Conservation (phyloP, 2,113 vertebrate genomes). For the Peromyscus polionotus region DNA sequence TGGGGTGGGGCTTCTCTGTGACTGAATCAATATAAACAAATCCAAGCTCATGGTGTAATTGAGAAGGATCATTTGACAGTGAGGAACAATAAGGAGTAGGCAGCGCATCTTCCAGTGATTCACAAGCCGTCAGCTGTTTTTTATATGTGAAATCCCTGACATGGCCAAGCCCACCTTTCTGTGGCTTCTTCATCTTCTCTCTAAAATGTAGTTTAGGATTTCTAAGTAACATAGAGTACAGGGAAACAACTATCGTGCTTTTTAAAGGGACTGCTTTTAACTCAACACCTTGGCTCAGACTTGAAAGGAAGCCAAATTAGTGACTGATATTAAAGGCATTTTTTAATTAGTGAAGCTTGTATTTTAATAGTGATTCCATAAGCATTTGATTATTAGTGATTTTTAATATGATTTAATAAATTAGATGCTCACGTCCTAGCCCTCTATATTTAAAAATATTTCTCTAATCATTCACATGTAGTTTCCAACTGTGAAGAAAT, state of each 20-base stretch:
- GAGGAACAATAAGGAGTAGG: background rate
- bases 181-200: background rate
- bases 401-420: conserved; percentile 54
- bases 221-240: background rate
- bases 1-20: background rate
- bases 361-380: background rate
- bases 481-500: conserved; percentile 52
- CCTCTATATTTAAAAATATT: conserved; percentile 29
- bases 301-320: conserved; percentile 30
- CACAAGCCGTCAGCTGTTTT: background rate
- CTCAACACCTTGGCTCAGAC: background rate
- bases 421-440: background rate
- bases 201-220: background rate
- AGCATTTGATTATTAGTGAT: background rate
- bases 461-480: conserved; percentile 38
- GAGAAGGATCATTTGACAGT: background rate
- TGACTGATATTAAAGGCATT: background rate
- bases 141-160: background rate
- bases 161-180: background rate
- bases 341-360: background rate
- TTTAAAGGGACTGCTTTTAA: conserved; percentile 15
- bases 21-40: conserved; percentile 3
- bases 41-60: background rate
- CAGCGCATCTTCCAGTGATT: conserved; percentile 17
- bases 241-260: background rate